Evolutionary conservation across 1,140 invertebrate genomes (phyloP), one percentile per base, ranked within the genome.

Genomic region (Metaphire vulgaris): DNA sequence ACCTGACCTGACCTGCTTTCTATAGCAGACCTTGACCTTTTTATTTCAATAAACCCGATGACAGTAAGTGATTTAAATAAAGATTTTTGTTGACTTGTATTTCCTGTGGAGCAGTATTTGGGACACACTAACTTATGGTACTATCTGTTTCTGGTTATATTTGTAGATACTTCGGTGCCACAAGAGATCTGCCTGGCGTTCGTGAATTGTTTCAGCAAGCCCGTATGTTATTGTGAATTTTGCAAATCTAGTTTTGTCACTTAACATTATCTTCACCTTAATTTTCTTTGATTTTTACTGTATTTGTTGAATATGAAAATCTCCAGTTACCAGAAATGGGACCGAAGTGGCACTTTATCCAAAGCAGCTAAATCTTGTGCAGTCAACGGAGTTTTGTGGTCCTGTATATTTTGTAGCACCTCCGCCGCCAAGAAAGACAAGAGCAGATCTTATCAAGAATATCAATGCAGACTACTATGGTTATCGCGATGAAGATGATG

Each of bases 381-480:
- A 14, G 29, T 69, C 15, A 21, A 21, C 15, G 29, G 16, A 69
- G 29, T 15, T 16, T 69, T 69, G 29, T 14, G 14, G 16, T 69
- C 41, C 16, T 69, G 29, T 78, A 33, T 28, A 56, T 71, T 78
- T 81, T 79, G 1, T 64, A 85, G 85, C 94, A 29, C 93, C 93
- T 6, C 90, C 91, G 29, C 91, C 92, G 0, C 92, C 93, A 0
- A 88, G 94, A 68, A 96, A 97, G 87, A 97, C 95, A 0, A 89
- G 96, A 73, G 95, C 93, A 0, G 97, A 99, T 86, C 87, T 99
- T 34, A 98, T 99, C 96, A 93, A 95, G 82, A 92, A 99, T 82
- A 95, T 99, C 29, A 96, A 98, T 88, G 95, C 96, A 0, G 94
- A 97, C 86, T 99, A 99, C 87, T 99, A 99, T 88, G 97, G 97